Percentiles rank a stretch among this genome's conserved stretches.
phyloP scores from a whole-genome alignment of 2,113 vertebrate species.

The Columba livia region DNA sequence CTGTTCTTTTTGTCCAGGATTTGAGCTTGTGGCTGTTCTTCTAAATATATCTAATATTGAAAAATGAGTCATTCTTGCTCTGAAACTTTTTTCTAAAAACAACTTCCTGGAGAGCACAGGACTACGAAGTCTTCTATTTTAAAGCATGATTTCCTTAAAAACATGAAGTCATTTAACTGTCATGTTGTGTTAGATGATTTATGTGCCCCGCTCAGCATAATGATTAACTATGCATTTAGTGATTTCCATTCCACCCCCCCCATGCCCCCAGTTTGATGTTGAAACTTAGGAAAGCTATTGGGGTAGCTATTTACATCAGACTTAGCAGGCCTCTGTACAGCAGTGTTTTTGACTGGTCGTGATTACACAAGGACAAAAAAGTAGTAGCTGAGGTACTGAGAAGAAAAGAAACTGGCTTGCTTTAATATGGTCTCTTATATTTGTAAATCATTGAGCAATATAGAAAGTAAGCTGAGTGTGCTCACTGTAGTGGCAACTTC shows the following conservation, averaged over 20 bases:
- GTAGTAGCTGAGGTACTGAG: background rate
- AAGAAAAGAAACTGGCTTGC: background rate
- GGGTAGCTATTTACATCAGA: background rate
- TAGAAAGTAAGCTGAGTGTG: background rate
- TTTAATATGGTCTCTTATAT: background rate
- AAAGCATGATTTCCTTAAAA: constrained; percentile 13
- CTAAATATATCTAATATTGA: background rate
- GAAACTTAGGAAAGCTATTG: background rate
- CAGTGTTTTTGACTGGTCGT: background rate
- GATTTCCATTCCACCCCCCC: background rate
- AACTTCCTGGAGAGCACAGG: background rate
- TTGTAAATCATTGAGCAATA: background rate
- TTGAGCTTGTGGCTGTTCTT: background rate
- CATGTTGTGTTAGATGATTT: background rate
- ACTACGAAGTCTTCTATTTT: background rate
- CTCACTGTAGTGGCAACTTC: background rate
- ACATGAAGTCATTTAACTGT: background rate
- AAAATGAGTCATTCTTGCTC: constrained; percentile 21
- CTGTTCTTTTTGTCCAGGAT: background rate
- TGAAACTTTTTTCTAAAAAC: background rate
- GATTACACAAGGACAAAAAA: background rate
- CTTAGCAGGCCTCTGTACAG: background rate
- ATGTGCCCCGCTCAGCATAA: background rate
- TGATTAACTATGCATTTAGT: background rate
- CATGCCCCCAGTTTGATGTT: background rate